Evolutionary conservation across 2,797 vertebrate species (phyloP).

Genomic region (Psittacula derbiana): DNA sequence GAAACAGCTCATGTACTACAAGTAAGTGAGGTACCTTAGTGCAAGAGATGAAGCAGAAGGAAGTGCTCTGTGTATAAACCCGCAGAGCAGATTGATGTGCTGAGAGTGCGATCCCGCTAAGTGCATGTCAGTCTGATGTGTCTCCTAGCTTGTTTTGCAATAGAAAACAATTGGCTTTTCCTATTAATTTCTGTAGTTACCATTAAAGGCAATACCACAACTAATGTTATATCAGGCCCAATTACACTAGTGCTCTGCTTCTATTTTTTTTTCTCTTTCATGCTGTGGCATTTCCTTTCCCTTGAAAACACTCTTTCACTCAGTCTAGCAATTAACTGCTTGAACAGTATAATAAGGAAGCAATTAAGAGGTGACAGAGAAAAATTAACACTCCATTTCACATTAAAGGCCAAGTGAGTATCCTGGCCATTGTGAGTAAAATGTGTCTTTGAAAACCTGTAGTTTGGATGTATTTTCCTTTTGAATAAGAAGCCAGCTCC

Average conservation of each 20-base stretch:
- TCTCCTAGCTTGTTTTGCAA: constrained; percentile 13
- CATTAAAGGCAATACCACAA: constrained; percentile 72
- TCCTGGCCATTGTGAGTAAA: constrained; percentile 82
- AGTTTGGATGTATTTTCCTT: constrained; percentile 81
- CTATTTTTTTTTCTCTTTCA: constrained; percentile 76
- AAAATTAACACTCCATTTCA: constrained; percentile 86
- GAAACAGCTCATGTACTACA: background rate
- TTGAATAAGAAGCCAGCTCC: constrained; percentile 77
- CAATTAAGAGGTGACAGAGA: constrained; percentile 86
- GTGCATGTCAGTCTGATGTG: background rate
- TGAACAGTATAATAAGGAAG: constrained; percentile 86
- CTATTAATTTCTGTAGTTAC: constrained; percentile 75
- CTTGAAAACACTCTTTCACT: constrained; percentile 83
- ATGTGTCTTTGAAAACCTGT: constrained; percentile 81
- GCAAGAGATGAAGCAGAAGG: background rate
- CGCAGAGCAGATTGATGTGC: background rate
- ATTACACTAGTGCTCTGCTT: constrained; percentile 73
- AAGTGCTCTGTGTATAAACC: background rate
- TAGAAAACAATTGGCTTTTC: constrained; percentile 70
- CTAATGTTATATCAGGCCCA: constrained; percentile 76
- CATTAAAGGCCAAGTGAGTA: constrained; percentile 86
- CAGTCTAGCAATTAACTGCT: constrained; percentile 86
- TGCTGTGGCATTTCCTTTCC: constrained; percentile 83
- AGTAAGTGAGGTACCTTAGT: background rate
- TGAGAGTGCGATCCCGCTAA: background rate